Evolutionary conservation across 2,888 invertebrate species (phyloP), one percentile per base, ranked within the genome.

Genomic region (Molanna angustata): DNA sequence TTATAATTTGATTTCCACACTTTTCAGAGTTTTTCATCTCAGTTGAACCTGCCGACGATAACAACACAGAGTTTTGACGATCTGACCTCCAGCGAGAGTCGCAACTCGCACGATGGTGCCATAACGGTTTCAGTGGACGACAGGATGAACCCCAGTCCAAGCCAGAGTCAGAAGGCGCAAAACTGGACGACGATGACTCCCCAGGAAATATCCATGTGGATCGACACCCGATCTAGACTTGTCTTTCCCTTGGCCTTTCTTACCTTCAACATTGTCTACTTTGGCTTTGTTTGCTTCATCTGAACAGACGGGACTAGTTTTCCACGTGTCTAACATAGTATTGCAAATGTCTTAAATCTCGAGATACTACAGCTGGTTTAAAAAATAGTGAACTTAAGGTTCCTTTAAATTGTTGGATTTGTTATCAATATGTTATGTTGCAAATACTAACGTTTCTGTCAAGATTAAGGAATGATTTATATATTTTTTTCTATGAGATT

Each of bases 181-280:
- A 72, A 70, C 50, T 86, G 87, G 83, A 89, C 90, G 42, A 89
- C 89, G 11, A 87, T 91, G 84, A 90, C 91, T 1, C 90, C 92
- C 0, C 91, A 91, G 64, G 88, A 92, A 69, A 90, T 92, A 51
- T 88, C 92, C 59, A 86, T 85, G 47, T 92, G 91, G 90, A 90
- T 92, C 60, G 92, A 92, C 72, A 84, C 80, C 60, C 72, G 90
- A 49, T 87, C 90, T 19, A 78, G 92, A 46, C 72, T 89, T 31
- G 76, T 87, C 1, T 92, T 92, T 68, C 92, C 92, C 0, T 68
- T 85, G 2, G 76, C 86, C 7, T 92, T 92, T 66, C 64, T 91
- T 13, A 79, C 88, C 53, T 92, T 92, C 69, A 92, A 92, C 65
- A 74, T 84, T 42, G 74, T 88, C 50, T 89, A 88, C 64, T 89